A percentile compares a stretch with the other conserved stretches of the same genome.
phyloP scores from a whole-genome alignment of 2,113 vertebrate genomes.

The Malurus alboscapulatus region DNA sequence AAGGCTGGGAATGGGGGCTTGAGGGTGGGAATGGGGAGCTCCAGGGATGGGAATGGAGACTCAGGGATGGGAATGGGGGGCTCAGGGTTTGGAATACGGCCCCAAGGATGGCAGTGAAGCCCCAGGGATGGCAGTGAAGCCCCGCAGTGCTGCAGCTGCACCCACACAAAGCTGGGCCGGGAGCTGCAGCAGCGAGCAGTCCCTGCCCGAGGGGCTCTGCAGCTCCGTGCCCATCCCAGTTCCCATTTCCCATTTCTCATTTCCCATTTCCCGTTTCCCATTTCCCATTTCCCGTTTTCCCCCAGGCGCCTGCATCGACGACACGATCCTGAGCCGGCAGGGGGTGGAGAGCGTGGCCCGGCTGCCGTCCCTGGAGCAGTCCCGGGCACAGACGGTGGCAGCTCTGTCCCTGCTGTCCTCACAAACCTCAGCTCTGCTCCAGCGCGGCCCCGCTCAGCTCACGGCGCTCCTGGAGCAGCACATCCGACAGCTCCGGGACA shows the following conservation, averaged over 20 bases:
- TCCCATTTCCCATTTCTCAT: neutral
- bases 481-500: slow-evolving; percentile 63
- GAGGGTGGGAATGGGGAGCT: too few species aligned
- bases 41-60: too few species aligned
- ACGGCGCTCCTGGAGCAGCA: slow-evolving; percentile 82
- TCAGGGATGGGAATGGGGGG: neutral
- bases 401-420: slow-evolving; percentile 76
- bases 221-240: rapidly evolving
- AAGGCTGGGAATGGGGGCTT: rapidly evolving
- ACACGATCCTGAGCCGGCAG: slow-evolving; percentile 83
- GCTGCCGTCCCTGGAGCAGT: slow-evolving; percentile 73
- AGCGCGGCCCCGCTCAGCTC: slow-evolving; percentile 74
- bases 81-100: too few species aligned
- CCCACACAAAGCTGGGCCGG: rapidly evolving
- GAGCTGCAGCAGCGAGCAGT: rapidly evolving
- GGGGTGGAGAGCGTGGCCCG: slow-evolving; percentile 83
- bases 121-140: rapidly evolving
- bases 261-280: too few species aligned
- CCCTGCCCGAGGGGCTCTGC: rapidly evolving
- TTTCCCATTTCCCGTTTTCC: too few species aligned
- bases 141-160: rapidly evolving
- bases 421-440: slow-evolving; percentile 77
- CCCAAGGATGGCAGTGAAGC: neutral
- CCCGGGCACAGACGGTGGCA: slow-evolving; percentile 80
- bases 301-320: slow-evolving; percentile 86